These are phyloP conservation scores for Oryzaephilus surinamensis DNA, from an alignment of 1,140 invertebrate genomes.

Conservation along the genomic window DNA sequence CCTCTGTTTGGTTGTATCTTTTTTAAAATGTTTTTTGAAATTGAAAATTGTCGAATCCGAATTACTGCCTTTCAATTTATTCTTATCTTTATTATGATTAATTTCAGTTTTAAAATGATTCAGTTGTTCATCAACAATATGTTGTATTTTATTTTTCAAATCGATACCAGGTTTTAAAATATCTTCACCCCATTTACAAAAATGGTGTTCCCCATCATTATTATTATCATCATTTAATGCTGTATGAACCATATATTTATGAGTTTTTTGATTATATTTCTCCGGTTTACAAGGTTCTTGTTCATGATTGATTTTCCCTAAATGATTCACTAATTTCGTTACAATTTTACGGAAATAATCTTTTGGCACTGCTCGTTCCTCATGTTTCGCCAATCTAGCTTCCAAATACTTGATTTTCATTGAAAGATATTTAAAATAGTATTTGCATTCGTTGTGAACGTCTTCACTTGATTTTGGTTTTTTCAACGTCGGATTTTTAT, in stretches of 20 bases:
- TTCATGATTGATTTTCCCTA: too few relatives aligned
- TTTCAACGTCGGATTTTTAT: too few relatives aligned
- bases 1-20: too few relatives aligned
- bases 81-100: too few relatives aligned
- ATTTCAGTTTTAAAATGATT: too few relatives aligned
- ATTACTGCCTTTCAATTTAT: too few relatives aligned
- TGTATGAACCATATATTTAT: too few relatives aligned
- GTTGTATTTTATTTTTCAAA: constrained; percentile 23
- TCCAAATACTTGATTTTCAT: constrained; percentile 18
- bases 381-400: constrained; percentile 17
- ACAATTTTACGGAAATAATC: constrained; percentile 27
- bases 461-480: not conserved
- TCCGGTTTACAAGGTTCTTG: not conserved
- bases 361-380: constrained; percentile 23
- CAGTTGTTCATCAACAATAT: too few relatives aligned
- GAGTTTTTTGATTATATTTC: too few relatives aligned
- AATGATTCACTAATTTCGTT: constrained; percentile 18
- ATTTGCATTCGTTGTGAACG: too few relatives aligned
- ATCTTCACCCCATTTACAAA: constrained; percentile 27
- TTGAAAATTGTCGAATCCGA: too few relatives aligned
- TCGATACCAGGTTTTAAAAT: constrained; percentile 21
- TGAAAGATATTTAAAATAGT: constrained; percentile 14
- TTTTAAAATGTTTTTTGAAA: too few relatives aligned
- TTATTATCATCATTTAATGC: constrained; percentile 2
- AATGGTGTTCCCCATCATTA: constrained; percentile 5